A percentile compares a stretch with the other conserved stretches of the same genome.
phyloP scores from a whole-genome alignment of 1,140 invertebrate genomes.

The Drosophila bocki region DNA sequence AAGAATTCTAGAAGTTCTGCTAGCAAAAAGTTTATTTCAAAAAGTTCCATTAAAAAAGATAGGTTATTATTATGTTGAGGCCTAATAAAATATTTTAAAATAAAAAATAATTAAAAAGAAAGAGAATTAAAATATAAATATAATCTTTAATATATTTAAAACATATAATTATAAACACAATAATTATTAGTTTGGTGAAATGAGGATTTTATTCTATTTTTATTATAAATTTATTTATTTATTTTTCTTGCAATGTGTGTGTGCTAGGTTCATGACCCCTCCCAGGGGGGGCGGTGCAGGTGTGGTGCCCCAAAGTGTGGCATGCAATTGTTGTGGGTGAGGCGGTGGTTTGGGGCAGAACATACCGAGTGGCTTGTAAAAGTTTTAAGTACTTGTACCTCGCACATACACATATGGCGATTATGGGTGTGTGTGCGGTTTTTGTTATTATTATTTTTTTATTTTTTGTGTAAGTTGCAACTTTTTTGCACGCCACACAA shows the following conservation, averaged over 20 bases:
- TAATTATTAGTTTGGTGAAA: background rate
- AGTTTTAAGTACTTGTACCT: constrained; percentile 77
- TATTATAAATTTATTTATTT: background rate
- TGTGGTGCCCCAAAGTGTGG: constrained; percentile 62
- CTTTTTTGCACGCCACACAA: constrained; percentile 77
- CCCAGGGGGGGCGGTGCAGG: constrained; percentile 16
- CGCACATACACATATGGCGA: constrained; percentile 37
- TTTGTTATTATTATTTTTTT: constrained; percentile 6
- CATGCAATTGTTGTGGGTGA: constrained; percentile 70
- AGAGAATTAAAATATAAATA: background rate
- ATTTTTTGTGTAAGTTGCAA: constrained; percentile 63
- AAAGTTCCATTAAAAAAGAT: background rate
- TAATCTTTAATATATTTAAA: background rate
- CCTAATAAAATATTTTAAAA: background rate
- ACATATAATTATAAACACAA: background rate
- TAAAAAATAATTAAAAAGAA: background rate
- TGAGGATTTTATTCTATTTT: no score
- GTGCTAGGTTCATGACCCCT: constrained; percentile 28
- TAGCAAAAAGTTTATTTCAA: background rate
- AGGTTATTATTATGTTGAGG: background rate
- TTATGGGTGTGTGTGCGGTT: constrained; percentile 33
- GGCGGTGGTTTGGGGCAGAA: constrained; percentile 1
- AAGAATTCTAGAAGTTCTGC: background rate
- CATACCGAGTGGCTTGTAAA: constrained; percentile 72
- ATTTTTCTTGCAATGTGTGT: constrained; percentile 7